Percentiles rank a stretch among this genome's conserved stretches.
Conservation (phyloP, 2,113 vertebrate species). For the Tupaia chinensis region DNA sequence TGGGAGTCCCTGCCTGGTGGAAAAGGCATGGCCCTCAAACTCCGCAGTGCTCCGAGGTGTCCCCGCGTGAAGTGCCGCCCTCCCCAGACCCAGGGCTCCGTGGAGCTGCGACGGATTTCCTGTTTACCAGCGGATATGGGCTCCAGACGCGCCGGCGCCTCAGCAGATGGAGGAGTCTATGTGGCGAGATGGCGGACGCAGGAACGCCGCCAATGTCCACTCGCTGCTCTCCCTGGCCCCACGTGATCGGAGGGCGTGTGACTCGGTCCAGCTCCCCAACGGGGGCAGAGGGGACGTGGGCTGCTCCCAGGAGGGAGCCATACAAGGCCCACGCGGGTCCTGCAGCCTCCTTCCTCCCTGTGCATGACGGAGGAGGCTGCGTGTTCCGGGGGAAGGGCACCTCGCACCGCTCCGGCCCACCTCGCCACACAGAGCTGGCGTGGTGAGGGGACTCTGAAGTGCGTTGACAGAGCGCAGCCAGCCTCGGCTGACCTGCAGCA, state of each 20-base stretch:
- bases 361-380: background rate
- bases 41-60: too few species aligned
- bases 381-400: background rate
- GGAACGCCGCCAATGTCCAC: background rate
- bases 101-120: background rate
- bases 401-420: background rate
- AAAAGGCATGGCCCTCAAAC: background rate
- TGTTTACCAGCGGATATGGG: background rate
- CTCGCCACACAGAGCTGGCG: rapidly evolving
- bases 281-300: background rate
- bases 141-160: too few species aligned
- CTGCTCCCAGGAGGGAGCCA: background rate
- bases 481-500: background rate
- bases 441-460: background rate
- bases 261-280: background rate
- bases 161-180: background rate
- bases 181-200: background rate
- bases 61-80: rapidly evolving
- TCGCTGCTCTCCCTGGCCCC: background rate
- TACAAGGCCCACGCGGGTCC: background rate
- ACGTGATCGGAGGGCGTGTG: too few species aligned
- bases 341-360: background rate
- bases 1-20: background rate
- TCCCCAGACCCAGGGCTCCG: background rate
- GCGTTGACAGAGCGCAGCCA: too few species aligned